These are phyloP conservation scores for Gortyna flavago DNA, from an alignment of 2,888 invertebrate species.

Conservation along the genomic window DNA sequence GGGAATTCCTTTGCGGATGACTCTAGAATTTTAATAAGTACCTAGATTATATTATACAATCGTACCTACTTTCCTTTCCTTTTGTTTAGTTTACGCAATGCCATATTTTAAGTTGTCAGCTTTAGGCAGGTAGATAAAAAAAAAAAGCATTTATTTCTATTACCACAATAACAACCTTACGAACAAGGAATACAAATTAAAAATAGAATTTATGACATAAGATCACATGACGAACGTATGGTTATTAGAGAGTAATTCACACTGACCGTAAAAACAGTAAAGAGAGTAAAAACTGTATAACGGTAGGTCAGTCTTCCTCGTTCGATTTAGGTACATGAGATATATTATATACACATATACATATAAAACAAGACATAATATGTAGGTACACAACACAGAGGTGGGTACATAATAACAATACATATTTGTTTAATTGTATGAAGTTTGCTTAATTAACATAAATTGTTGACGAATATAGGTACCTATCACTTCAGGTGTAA, in stretches of 20 bases:
- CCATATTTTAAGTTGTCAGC: constrained; percentile 15
- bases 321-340: neutral
- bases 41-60: constrained; percentile 41
- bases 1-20: constrained; percentile 39
- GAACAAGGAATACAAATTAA: too few species aligned
- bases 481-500: constrained; percentile 15
- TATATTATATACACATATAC: neutral
- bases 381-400: neutral
- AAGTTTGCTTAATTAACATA: constrained; percentile 22
- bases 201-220: too few species aligned
- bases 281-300: too few species aligned
- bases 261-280: too few species aligned
- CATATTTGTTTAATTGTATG: constrained; percentile 10
- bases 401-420: constrained; percentile 3
- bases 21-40: constrained; percentile 43
- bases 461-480: neutral
- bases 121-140: neutral
- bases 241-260: too few species aligned
- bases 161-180: too few species aligned
- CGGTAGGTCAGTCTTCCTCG: too few species aligned
- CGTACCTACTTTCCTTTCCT: constrained; percentile 47
- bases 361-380: neutral
- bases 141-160: too few species aligned
- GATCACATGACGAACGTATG: too few species aligned
- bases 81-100: constrained; percentile 36